Conservation (phyloP, 2,113 vertebrate genomes). For the Numenius arquata region DNA sequence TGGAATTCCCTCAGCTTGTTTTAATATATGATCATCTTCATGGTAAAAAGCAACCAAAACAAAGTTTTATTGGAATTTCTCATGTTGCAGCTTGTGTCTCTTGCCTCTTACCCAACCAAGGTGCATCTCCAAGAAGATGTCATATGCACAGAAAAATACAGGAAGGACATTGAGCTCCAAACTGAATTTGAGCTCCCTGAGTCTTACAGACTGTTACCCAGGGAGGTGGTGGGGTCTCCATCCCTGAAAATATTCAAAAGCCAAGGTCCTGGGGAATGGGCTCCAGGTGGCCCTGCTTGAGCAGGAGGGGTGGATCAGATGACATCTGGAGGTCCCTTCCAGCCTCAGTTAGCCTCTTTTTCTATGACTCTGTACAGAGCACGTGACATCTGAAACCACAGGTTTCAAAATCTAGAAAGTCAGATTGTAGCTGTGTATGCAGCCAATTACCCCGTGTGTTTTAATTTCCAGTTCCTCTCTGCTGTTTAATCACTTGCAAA, state of each 20-base stretch:
- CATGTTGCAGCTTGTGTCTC: background rate
- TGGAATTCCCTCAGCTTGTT: background rate
- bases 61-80: background rate
- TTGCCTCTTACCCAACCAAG: background rate
- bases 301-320: background rate
- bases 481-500: background rate
- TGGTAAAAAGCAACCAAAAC: no score
- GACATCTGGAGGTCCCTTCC: background rate
- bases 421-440: no score
- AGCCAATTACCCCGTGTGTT: background rate
- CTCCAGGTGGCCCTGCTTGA: background rate
- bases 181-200: background rate
- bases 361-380: background rate
- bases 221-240: background rate
- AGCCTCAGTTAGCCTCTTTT: background rate
- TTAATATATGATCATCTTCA: background rate
- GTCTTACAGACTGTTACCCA: no score
- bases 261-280: background rate
- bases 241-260: background rate
- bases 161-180: no score
- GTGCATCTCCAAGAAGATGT: background rate
- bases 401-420: no score
- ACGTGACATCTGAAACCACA: background rate
- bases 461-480: background rate
- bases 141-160: background rate